A percentile compares a stretch with the other conserved stretches of the same genome.
Evolutionary conservation across 2,797 vertebrate species (phyloP).

Genomic region (Sebastes taczanowskii): DNA sequence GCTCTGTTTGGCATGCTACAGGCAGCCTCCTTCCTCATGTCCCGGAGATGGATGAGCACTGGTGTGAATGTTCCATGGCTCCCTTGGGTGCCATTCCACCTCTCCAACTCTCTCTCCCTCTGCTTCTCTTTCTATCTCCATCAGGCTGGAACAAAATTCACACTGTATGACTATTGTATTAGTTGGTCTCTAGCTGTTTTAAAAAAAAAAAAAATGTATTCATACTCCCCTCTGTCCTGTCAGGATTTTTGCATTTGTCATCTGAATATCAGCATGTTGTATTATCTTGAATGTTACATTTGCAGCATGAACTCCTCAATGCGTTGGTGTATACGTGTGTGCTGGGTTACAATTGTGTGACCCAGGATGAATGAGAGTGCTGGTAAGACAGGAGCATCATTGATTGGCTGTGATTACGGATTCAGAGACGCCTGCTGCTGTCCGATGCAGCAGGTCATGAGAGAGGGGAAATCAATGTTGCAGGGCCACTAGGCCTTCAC

Average conservation of each 20-base stretch:
- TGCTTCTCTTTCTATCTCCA: conserved; percentile 32
- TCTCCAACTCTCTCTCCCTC: conserved; percentile 34
- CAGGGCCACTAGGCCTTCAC: conserved; percentile 10
- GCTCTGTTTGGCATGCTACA: conserved; percentile 68
- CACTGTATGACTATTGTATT: conserved; percentile 7
- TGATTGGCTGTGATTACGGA: conserved; percentile 60
- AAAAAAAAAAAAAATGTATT: too few species aligned
- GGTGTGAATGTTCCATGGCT: conserved; percentile 62
- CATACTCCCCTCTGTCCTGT: neutral
- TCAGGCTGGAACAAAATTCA: conserved; percentile 27
- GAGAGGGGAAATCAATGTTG: conserved; percentile 59
- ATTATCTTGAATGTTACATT: neutral
- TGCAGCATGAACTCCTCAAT: neutral
- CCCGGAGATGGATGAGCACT: conserved; percentile 70
- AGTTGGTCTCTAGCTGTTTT: neutral
- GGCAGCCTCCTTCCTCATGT: conserved; percentile 54
- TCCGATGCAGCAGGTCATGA: conserved; percentile 25
- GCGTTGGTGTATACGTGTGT: neutral
- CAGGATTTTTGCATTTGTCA: neutral
- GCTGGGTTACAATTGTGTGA: neutral
- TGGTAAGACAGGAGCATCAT: conserved; percentile 33
- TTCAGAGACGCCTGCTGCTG: conserved; percentile 44
- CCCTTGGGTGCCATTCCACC: conserved; percentile 65
- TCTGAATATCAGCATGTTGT: neutral
- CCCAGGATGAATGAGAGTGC: conserved; percentile 26